A percentile compares a stretch with the other conserved stretches of the same genome.
Evolutionary conservation across 2,888 invertebrate species (phyloP).

Genomic region (Tipula confusa): DNA sequence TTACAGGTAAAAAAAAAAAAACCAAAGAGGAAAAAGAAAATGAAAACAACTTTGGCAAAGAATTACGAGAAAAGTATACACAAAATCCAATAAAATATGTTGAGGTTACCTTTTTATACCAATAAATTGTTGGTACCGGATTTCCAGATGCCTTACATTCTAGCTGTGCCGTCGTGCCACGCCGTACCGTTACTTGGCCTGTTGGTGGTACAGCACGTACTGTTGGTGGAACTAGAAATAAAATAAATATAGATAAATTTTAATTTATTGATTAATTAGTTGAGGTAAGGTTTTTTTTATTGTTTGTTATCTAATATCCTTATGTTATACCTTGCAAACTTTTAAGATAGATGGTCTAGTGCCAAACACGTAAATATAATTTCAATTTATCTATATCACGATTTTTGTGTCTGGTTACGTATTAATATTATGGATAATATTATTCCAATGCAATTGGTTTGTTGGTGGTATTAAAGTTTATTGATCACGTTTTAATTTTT

Average conservation of each 20-base stretch:
- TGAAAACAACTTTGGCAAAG: background rate
- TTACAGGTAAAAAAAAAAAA: background rate
- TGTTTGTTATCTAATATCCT: background rate
- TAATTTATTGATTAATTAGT: background rate
- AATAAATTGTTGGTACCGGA: slow-evolving; percentile 66
- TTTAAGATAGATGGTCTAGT: background rate
- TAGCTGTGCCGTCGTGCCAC: slow-evolving; percentile 63
- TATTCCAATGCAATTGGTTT: background rate
- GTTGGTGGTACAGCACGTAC: slow-evolving; percentile 62
- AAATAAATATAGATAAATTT: background rate
- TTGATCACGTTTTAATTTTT: background rate
- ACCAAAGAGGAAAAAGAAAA: background rate
- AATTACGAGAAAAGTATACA: background rate
- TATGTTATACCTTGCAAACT: background rate
- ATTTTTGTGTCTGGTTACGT: background rate
- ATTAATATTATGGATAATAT: background rate
- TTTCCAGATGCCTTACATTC: slow-evolving; percentile 69
- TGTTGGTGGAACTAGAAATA: slow-evolving; percentile 58
- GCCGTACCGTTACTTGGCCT: slow-evolving; percentile 62
- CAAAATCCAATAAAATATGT: background rate
- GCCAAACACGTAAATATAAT: background rate
- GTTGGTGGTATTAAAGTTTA: background rate
- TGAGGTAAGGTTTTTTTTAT: background rate
- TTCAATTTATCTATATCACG: background rate
- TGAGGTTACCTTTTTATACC: slow-evolving; percentile 59